phyloP scores from a whole-genome alignment of 2,888 invertebrate species.

The Spilosoma lubricipeda region DNA sequence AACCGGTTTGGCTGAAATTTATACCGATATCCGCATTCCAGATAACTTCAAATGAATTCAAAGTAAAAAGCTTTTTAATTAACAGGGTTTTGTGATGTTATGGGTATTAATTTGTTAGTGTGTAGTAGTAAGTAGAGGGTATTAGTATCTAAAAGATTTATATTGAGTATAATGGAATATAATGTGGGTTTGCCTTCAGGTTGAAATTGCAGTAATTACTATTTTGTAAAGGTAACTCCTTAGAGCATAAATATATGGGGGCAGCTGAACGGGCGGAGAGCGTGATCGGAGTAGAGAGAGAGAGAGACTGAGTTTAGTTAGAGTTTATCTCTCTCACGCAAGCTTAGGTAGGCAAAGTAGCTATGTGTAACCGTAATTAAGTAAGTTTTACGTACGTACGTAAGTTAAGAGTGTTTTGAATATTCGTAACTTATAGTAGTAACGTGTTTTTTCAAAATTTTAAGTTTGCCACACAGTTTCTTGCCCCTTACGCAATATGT shows the following conservation, averaged over 20 bases:
- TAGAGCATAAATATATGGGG: too few species aligned
- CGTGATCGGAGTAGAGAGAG: too few species aligned
- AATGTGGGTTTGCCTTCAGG: background rate
- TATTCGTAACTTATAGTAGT: background rate
- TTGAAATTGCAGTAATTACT: background rate
- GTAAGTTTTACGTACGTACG: too few species aligned
- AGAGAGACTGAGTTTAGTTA: too few species aligned
- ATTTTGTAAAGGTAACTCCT: too few species aligned
- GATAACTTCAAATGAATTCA: conserved; percentile 25
- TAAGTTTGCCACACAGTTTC: too few species aligned
- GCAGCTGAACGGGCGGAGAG: too few species aligned
- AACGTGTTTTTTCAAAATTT: too few species aligned
- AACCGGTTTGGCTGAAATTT: conserved; percentile 36
- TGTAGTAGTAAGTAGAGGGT: background rate
- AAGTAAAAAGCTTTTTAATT: conserved; percentile 35
- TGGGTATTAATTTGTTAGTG: background rate
- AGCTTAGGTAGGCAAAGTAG: too few species aligned
- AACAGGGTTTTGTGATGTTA: conserved; percentile 4
- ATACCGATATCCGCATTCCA: conserved; percentile 40
- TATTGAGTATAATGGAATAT: background rate
- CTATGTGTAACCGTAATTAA: too few species aligned
- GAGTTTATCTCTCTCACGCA: too few species aligned
- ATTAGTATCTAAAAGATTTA: background rate
- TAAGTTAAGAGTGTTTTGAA: background rate
- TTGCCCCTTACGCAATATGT: too few species aligned